Evolutionary conservation across 2,888 invertebrate genomes (phyloP), one percentile per base, ranked within the genome.

Genomic region (Drosophila leonis): DNA sequence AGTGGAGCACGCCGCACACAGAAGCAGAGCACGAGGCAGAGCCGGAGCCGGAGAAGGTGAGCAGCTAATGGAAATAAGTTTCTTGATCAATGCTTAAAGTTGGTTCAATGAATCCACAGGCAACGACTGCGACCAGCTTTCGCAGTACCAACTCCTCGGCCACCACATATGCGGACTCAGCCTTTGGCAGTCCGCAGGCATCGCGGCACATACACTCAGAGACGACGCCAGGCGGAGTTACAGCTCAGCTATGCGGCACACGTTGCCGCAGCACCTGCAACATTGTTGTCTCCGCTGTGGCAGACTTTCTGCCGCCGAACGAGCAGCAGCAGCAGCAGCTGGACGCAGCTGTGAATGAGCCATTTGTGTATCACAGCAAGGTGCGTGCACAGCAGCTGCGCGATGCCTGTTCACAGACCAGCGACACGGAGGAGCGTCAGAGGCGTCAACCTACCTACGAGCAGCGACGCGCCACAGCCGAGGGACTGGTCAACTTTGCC

Each of bases 191-290:
- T 81, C 93, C 92, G 4, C 92, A 91, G 63, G 82, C 89, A 37
- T 92, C 92, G 27, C 61, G 86, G 4, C 80, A 46, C 70, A 68
- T 71, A 8, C 37, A 61, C 8, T 39, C 63, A 27, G 44, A 64
- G 1, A 8, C 54, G 12, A 12, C 59, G 29, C 52, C 60, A 9
- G 59, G 48, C 1, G 88, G 80, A 1, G 66, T 76, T 18, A 75
- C 79, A 0, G 78, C 89, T 2, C 87, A 83, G 37, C 67, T 86
- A 44, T 91, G 91, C 54, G 92, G 92, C 42, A 91, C 93, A 31
- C 88, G 92, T 60, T 96, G 96, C 85, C 94, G 94, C 73, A 96
- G 95, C 91, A 96, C 96, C 0, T 96, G 95, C 88, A 96, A 94
- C 86, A 96, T 96, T 63, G 94, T 95, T 15, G 93, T 96, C 51